Evolutionary conservation across 1,140 invertebrate species (phyloP), one percentile per base, ranked within the genome.

Genomic region (Andrena cerasifolii): DNA sequence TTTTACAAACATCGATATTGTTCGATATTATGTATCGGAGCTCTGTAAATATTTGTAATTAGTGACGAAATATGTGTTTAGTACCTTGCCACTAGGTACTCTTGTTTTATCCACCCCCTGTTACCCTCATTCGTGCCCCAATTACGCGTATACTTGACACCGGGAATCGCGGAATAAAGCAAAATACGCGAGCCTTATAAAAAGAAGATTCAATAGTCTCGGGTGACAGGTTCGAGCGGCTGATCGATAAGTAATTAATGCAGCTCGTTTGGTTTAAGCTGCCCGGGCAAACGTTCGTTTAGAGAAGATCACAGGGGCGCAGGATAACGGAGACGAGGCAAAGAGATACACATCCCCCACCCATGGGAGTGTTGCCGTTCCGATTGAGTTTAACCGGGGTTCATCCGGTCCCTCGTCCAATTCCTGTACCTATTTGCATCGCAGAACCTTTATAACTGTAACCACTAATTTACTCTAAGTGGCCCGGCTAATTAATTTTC

Each of bases 361-460:
- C 61, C 72, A 8, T 49, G 61, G n/a, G 72, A 65, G 36, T 54
- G 61, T 74, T 70, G 43, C 53, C 53, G 51, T 70, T 70, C 56
- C 51, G 66, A 58, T 56, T 45, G 21, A 70, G 53, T 56, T 70
- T 74, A 54, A 74, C 14, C 70, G 61, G 26, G 26, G 31, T 40
- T 31, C 16, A 31, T 36, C 61, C 26, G 16, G 12, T 5, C 43
- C 63, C 63, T 54, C 18, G 18, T 65, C 61, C 61, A 26, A 51
- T 63, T 31, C 18, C 36, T 33, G 36, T 74, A 54, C 40, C 49
- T 43, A 54, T 74, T 74, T 40, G 72, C 59, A 62, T 62, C n/a
- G 56, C 43, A 26, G 49, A 72, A 72, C 70, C 49, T 62, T n/a
- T 31, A 51, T 36, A 62, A 72, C 63, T 31, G 70, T 31, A n/a